Evolutionary conservation across 2,113 vertebrate genomes (phyloP).

Genomic region (Muntiacus reevesi): DNA sequence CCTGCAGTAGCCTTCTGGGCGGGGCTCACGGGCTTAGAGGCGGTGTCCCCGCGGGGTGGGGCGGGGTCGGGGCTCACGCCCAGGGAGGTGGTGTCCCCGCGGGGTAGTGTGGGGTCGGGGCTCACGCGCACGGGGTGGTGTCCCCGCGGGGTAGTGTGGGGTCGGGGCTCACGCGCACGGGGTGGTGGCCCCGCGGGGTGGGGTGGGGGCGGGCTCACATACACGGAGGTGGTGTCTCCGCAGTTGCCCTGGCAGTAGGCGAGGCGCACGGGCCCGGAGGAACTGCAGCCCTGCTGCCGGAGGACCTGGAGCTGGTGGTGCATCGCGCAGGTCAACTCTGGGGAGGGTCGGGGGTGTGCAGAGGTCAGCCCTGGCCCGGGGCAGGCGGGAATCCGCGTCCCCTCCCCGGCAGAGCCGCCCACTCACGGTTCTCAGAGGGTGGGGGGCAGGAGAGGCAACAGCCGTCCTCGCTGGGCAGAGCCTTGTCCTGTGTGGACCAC

Average conservation of each 20-base stretch:
- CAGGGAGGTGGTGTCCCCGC: too few species aligned
- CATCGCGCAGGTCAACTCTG: not conserved
- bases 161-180: not conserved
- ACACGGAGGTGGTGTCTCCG: conserved; percentile 74
- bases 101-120: not conserved
- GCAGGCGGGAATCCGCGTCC: not conserved
- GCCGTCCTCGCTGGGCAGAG: conserved; percentile 52
- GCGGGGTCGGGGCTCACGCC: not conserved
- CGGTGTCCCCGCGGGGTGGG: conserved; percentile 60
- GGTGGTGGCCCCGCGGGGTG: too few species aligned
- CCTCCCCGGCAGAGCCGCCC: fast-evolving
- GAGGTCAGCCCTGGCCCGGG: fast-evolving
- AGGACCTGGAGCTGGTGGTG: conserved; percentile 44
- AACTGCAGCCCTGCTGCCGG: conserved; percentile 63
- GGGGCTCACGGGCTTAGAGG: conserved; percentile 70
- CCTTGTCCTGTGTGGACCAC: conserved; percentile 65
- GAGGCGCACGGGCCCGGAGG: conserved; percentile 68
- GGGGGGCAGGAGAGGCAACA: conserved; percentile 70
- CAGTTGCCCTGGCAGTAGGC: conserved; percentile 81
- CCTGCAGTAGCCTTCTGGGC: not conserved
- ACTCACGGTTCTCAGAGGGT: not conserved
- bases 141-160: too few species aligned
- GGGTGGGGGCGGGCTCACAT: not conserved
- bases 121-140: not conserved
- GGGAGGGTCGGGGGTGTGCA: not conserved